Evolutionary conservation across 92 coral and sea anemone genomes (phyloP).

Genomic region (Muricea muricata): DNA sequence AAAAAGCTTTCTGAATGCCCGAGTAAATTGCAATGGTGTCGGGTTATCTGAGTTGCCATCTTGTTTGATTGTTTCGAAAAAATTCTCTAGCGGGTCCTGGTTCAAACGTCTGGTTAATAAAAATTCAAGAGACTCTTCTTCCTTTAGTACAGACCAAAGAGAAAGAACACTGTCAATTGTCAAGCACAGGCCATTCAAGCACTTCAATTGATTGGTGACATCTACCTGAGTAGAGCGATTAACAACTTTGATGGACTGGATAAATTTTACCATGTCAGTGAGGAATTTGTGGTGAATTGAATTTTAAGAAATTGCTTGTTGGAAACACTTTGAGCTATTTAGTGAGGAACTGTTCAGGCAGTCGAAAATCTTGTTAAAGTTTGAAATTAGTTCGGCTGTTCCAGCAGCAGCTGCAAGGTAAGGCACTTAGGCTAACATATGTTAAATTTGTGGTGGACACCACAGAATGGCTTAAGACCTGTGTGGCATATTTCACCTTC

Average conservation of each 20-base stretch:
- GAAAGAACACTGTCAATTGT: not conserved
- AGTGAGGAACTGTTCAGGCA: slow-evolving; percentile 2
- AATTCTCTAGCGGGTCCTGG: slow-evolving; percentile 21
- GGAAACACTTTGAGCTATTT: not conserved
- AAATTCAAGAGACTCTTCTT: not conserved
- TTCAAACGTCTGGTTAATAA: slow-evolving; percentile 1
- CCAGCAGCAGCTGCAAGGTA: slow-evolving; percentile 23
- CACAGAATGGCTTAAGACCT: not conserved
- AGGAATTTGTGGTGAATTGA: slow-evolving; percentile 2
- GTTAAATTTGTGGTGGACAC: not conserved
- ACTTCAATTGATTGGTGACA: not conserved
- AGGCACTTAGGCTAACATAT: not conserved
- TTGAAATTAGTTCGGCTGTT: not conserved
- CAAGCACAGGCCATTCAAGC: not conserved
- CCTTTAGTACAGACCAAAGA: not conserved
- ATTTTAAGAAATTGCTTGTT: not conserved
- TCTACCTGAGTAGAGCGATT: not conserved
- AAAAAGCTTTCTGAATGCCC: slow-evolving; percentile 12
- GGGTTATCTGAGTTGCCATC: slow-evolving; percentile 34
- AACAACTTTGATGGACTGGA: not conserved
- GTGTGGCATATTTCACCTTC: not conserved
- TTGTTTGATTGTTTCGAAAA: slow-evolving; percentile 8
- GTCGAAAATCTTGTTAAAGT: slow-evolving; percentile 24
- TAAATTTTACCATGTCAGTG: not conserved
- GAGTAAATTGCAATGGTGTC: slow-evolving; percentile 1